Evolutionary conservation across 1,140 invertebrate genomes (phyloP).

Genomic region (Bombus terrestris): DNA sequence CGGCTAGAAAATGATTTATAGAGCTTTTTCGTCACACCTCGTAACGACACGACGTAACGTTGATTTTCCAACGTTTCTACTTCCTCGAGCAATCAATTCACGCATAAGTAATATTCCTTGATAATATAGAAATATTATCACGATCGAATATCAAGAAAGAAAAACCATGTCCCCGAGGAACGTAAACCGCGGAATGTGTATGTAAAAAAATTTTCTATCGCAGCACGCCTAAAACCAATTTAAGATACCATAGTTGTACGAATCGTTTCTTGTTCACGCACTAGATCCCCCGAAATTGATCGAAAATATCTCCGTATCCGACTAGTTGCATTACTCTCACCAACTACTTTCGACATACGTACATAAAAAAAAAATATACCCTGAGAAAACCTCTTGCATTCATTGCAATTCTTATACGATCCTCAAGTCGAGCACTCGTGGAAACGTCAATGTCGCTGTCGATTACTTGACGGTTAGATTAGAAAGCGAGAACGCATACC

Average conservation of each 20-base stretch:
- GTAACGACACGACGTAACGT: background rate
- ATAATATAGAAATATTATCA: background rate
- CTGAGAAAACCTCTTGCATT: background rate
- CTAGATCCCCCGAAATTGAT: conserved; percentile 36
- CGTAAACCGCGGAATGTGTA: too few species aligned
- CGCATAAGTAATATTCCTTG: background rate
- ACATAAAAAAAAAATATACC: too few species aligned
- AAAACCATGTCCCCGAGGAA: background rate
- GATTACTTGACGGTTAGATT: background rate
- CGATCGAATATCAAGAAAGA: background rate
- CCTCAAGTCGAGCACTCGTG: background rate
- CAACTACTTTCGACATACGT: background rate
- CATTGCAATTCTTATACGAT: background rate
- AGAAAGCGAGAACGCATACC: conserved; percentile 1
- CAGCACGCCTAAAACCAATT: background rate
- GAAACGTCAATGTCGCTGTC: background rate
- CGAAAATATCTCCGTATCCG: background rate
- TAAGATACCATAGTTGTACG: conserved; percentile 31
- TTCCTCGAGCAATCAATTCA: background rate
- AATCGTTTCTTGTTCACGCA: conserved; percentile 42
- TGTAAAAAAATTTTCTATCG: background rate
- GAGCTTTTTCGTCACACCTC: background rate
- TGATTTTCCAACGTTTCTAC: background rate
- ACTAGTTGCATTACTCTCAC: background rate
- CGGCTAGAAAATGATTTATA: too few species aligned